Percentiles rank a stretch among this genome's conserved stretches.
phyloP scores from a whole-genome alignment of 2,888 invertebrate genomes.

The Mythimna vitellina region DNA sequence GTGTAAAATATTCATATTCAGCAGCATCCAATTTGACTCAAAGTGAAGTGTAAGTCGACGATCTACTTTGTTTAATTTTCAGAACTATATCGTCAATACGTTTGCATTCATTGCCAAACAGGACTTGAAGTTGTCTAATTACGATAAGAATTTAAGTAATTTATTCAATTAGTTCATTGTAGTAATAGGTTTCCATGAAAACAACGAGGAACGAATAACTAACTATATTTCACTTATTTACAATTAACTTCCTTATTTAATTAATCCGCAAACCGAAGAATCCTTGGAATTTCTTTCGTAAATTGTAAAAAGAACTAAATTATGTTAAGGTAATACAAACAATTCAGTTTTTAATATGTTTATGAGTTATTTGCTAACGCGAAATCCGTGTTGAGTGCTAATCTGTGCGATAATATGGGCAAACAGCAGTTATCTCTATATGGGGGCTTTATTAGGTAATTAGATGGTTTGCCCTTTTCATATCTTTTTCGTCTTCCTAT shows the following conservation, averaged over 20 bases:
- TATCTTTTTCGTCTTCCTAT: neutral
- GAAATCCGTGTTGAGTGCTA: constrained; percentile 55
- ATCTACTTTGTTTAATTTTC: too few species aligned
- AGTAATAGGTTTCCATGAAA: too few species aligned
- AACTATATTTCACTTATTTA: neutral
- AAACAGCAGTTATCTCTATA: constrained; percentile 52
- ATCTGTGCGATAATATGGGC: constrained; percentile 53
- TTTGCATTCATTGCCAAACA: too few species aligned
- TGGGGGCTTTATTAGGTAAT: constrained; percentile 28
- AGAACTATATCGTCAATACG: too few species aligned
- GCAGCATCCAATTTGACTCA: too few species aligned
- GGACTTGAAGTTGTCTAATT: too few species aligned
- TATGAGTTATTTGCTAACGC: constrained; percentile 42
- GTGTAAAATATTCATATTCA: too few species aligned
- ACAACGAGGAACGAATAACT: too few species aligned
- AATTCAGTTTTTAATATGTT: constrained; percentile 13
- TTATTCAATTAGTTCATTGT: too few species aligned
- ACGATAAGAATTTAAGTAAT: too few species aligned
- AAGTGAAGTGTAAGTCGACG: too few species aligned
- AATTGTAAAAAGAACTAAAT: neutral
- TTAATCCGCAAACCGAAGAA: neutral
- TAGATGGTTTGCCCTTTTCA: constrained; percentile 36
- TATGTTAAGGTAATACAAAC: constrained; percentile 42
- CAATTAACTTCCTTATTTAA: constrained; percentile 2
- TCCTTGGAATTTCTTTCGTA: neutral